Evolutionary conservation across 2,797 vertebrate genomes (phyloP).

Genomic region (Pseudopleuronectes americanus): DNA sequence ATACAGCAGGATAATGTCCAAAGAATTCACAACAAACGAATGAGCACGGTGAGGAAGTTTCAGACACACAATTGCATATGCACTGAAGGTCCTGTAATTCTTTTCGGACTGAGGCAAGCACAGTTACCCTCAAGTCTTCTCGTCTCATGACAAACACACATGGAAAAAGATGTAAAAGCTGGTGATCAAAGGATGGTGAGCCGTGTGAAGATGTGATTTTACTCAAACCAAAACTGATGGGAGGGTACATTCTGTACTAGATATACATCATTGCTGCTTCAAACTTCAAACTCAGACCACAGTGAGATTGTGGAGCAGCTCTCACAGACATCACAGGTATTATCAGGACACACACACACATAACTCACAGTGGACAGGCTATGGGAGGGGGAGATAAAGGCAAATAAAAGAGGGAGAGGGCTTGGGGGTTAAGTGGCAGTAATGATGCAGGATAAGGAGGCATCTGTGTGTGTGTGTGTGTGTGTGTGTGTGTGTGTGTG

Average conservation of each 20-base stretch:
- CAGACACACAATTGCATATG: too few species aligned
- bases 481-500: background rate
- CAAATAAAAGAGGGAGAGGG: slow-evolving; percentile 71
- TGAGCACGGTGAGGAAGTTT: too few species aligned
- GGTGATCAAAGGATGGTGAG: slow-evolving; percentile 13
- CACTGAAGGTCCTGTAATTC: too few species aligned
- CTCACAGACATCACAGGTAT: slow-evolving; percentile 20
- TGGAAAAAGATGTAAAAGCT: background rate
- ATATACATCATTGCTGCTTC: slow-evolving; percentile 25
- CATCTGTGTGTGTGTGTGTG: slow-evolving; percentile 31
- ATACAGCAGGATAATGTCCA: too few species aligned
- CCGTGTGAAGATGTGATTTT: slow-evolving; percentile 16
- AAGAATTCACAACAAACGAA: too few species aligned
- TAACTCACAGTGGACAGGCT: slow-evolving; percentile 35
- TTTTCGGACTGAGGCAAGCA: too few species aligned
- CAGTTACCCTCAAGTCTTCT: too few species aligned
- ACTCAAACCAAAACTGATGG: slow-evolving; percentile 19
- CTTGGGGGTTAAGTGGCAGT: slow-evolving; percentile 81
- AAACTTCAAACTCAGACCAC: slow-evolving; percentile 13
- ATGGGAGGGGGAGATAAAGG: slow-evolving; percentile 70
- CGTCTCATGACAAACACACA: too few species aligned
- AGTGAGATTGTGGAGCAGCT: slow-evolving; percentile 1
- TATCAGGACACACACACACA: slow-evolving; percentile 42
- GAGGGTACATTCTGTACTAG: slow-evolving; percentile 36
- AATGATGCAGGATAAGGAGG: slow-evolving; percentile 76